Conservation (phyloP, 2,113 vertebrate genomes). For the Anoura caudifer region DNA sequence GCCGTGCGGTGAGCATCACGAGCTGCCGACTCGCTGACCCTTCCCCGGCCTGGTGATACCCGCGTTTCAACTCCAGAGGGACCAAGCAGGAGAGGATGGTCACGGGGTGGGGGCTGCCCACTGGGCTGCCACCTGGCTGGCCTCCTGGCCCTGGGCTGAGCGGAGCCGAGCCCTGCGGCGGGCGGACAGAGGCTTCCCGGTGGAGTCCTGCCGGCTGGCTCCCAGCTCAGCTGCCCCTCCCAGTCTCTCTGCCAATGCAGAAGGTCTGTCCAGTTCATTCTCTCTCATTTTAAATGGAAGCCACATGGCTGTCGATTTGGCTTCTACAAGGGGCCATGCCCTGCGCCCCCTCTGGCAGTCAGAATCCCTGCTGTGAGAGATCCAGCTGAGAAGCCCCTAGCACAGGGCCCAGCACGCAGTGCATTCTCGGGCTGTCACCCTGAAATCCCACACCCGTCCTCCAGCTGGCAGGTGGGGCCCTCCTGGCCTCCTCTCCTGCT, state of each 20-base stretch:
- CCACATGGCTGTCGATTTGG: neutral
- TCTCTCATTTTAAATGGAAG: no score
- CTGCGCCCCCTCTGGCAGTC: no score
- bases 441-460: neutral
- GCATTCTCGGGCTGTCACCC: no score
- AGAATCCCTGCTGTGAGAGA: no score
- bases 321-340: neutral
- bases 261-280: neutral
- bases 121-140: neutral
- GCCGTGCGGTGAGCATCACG: accelerated
- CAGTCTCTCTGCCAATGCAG: neutral
- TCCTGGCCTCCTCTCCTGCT: neutral
- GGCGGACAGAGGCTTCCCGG: neutral
- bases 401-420: no score
- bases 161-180: no score
- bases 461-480: no score
- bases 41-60: neutral
- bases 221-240: neutral
- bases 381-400: no score
- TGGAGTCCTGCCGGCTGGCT: no score
- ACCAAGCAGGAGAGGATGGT: neutral
- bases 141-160: accelerated
- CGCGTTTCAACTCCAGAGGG: neutral
- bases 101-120: neutral
- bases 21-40: no score